phyloP scores from a whole-genome alignment of 2,888 invertebrate species.

The Agrotis clavis region DNA sequence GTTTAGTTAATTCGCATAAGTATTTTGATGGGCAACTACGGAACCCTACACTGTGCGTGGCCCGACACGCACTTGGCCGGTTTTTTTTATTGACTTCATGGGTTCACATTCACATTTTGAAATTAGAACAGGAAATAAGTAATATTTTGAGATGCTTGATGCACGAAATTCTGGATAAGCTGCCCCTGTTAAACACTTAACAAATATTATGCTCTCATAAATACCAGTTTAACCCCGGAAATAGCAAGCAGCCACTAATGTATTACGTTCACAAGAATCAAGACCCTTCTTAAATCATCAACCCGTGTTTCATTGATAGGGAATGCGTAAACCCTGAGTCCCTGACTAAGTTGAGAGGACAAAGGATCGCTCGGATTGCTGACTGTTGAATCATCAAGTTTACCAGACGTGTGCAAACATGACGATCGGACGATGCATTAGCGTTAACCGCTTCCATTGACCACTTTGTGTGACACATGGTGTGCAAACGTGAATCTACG shows the following conservation, averaged over 20 bases:
- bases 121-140: slow-evolving; percentile 13
- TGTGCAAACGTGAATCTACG: background rate
- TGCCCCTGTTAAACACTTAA: slow-evolving; percentile 48
- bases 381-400: slow-evolving; percentile 66
- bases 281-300: slow-evolving; percentile 60
- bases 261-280: slow-evolving; percentile 46
- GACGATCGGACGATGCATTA: slow-evolving; percentile 51
- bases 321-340: slow-evolving; percentile 77
- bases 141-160: slow-evolving; percentile 2
- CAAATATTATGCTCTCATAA: slow-evolving; percentile 54
- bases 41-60: no score
- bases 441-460: slow-evolving; percentile 50
- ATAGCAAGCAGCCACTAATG: slow-evolving; percentile 60
- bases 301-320: slow-evolving; percentile 71
- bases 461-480: slow-evolving; percentile 36
- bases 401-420: slow-evolving; percentile 58
- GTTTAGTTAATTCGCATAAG: no score
- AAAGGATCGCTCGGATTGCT: slow-evolving; percentile 68
- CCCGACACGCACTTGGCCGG: no score
- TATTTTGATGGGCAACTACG: no score
- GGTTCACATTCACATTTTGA: slow-evolving; percentile 25
- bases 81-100: no score
- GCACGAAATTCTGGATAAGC: slow-evolving; percentile 30
- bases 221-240: slow-evolving; percentile 64
- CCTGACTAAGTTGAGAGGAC: slow-evolving; percentile 71